phyloP scores from a whole-genome alignment of 64 coral and sea anemone genomes.

The Montipora foliosa region DNA sequence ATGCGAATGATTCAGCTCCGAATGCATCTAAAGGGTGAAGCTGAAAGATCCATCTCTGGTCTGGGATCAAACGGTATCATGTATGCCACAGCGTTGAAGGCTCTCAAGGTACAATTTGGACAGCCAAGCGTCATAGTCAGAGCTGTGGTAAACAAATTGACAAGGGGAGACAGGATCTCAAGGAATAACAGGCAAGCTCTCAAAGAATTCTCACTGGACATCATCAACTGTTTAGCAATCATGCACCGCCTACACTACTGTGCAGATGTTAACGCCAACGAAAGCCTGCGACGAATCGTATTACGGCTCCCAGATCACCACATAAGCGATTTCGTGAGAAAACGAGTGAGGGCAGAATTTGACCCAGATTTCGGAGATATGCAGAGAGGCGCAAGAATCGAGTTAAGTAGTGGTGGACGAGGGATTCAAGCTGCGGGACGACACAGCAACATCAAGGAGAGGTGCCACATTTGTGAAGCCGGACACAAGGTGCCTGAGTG shows the following conservation, averaged over 20 bases:
- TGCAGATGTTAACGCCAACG: slow-evolving; percentile 55
- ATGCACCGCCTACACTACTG: slow-evolving; percentile 1
- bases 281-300: slow-evolving; percentile 30
- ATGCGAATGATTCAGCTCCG: background rate
- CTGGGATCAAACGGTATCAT: slow-evolving; percentile 60
- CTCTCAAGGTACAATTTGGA: slow-evolving; percentile 53
- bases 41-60: slow-evolving; percentile 37
- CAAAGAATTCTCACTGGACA: background rate
- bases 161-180: too few relatives aligned
- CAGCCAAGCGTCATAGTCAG: slow-evolving; percentile 34
- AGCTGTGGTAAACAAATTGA: background rate
- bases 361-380: slow-evolving; percentile 48
- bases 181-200: slow-evolving; percentile 7
- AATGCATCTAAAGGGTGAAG: slow-evolving; percentile 53
- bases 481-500: too few relatives aligned
- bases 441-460: too few relatives aligned
- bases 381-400: background rate
- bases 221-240: slow-evolving; percentile 35
- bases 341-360: slow-evolving; percentile 41
- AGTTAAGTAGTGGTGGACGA: background rate
- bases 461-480: too few relatives aligned
- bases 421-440: background rate
- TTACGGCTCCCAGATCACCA: slow-evolving; percentile 19
- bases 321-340: slow-evolving; percentile 51
- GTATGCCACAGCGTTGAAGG: slow-evolving; percentile 64